phyloP scores from a whole-genome alignment of 2,797 vertebrate genomes.

The Spinibarbus caldwelli region DNA sequence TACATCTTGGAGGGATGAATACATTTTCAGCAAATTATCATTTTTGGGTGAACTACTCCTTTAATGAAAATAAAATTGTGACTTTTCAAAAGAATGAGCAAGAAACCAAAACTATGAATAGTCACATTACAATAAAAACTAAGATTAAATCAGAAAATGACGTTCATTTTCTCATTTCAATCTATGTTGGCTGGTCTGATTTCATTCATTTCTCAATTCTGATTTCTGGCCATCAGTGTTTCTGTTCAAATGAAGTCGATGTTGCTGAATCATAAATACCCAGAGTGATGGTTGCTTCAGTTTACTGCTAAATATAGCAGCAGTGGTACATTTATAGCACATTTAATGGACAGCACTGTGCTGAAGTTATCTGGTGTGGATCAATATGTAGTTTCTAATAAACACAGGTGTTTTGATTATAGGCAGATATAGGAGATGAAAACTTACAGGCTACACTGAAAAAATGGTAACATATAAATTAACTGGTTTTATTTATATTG shows the following conservation, averaged over 20 bases:
- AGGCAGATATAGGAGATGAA: background rate
- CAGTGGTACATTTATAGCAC: background rate
- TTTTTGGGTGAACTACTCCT: background rate
- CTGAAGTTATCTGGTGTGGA: background rate
- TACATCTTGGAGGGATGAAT: background rate
- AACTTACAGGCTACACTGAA: background rate
- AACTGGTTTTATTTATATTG: background rate
- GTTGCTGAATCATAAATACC: slow-evolving; percentile 1
- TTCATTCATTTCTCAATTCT: background rate
- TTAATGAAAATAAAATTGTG: background rate
- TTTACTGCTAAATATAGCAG: background rate
- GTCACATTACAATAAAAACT: background rate
- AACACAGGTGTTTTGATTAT: background rate
- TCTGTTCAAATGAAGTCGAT: background rate
- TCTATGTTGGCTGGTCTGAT: background rate
- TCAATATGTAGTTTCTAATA: background rate
- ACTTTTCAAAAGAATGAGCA: background rate
- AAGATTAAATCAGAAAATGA: background rate
- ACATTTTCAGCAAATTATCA: background rate
- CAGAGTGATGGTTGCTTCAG: too few species aligned
- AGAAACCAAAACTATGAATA: background rate
- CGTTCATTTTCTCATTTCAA: background rate
- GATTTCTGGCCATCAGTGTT: background rate
- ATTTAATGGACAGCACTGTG: background rate
- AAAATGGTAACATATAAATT: background rate